phyloP scores from a whole-genome alignment of 2,888 invertebrate species.

The Odontomyia ornata region DNA sequence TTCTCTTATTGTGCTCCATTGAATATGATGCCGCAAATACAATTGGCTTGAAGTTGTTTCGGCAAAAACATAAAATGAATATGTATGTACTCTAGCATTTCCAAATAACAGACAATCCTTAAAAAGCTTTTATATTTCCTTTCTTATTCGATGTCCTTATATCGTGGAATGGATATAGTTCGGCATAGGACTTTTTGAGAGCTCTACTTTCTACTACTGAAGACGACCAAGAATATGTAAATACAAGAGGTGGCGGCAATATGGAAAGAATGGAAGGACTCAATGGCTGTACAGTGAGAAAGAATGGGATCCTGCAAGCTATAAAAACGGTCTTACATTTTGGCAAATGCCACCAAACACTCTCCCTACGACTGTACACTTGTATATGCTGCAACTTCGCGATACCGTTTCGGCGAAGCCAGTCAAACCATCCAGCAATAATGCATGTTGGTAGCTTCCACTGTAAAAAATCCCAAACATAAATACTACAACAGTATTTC shows the following conservation, averaged over 20 bases:
- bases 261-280: background rate
- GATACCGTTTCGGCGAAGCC: constrained; percentile 2
- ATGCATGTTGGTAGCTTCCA: constrained; percentile 24
- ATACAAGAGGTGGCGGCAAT: background rate
- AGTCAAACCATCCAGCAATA: constrained; percentile 11
- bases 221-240: constrained; percentile 14
- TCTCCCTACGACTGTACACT: background rate
- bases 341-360: constrained; percentile 7
- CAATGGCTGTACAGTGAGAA: background rate
- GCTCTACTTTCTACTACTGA: background rate
- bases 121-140: constrained; percentile 16
- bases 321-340: constrained; percentile 24
- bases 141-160: background rate
- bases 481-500: constrained; percentile 31
- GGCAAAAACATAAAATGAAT: constrained; percentile 27
- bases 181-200: background rate
- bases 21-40: constrained; percentile 25
- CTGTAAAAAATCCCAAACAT: constrained; percentile 25
- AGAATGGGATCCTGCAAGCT: background rate
- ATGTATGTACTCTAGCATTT: constrained; percentile 3
- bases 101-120: constrained; percentile 13
- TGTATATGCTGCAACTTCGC: background rate
- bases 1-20: background rate
- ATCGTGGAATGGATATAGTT: background rate
- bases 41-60: constrained; percentile 25